Conservation (phyloP, 1,140 invertebrate genomes). For the Heterodera schachtii region DNA sequence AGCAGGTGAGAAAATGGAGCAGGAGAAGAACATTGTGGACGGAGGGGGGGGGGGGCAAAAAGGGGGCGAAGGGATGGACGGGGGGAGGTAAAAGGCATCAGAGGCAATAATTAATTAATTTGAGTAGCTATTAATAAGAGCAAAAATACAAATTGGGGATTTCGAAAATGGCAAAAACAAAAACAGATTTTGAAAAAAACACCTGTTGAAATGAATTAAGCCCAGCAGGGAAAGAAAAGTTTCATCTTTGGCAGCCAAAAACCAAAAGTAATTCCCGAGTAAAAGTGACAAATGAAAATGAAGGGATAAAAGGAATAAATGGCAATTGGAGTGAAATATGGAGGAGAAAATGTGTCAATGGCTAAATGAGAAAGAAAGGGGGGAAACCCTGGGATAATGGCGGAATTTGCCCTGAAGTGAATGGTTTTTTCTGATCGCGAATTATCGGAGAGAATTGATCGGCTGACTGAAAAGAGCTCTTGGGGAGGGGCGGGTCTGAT, state of each 20-base stretch:
- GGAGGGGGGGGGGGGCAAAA: neutral
- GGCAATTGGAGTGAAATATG: neutral
- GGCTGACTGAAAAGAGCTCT: neutral
- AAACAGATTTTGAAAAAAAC: neutral
- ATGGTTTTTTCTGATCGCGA: neutral
- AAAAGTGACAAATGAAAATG: neutral
- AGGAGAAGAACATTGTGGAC: neutral
- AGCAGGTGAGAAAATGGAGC: neutral
- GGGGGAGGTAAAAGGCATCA: too few relatives aligned
- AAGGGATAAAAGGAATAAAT: neutral
- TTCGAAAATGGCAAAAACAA: neutral
- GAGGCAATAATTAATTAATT: too few relatives aligned
- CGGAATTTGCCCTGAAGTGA: neutral
- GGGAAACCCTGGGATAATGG: neutral
- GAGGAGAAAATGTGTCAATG: slow-evolving; percentile 14
- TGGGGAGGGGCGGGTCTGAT: neutral
- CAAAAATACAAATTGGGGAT: too few relatives aligned
- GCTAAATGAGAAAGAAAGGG: neutral
- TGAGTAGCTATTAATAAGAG: too few relatives aligned
- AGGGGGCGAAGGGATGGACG: neutral
- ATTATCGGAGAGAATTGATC: neutral
- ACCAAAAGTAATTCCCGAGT: neutral
- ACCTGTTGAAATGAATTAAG: neutral
- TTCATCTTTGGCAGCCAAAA: neutral
- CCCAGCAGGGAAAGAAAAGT: neutral